Evolutionary conservation across 2,113 vertebrate genomes (phyloP), one percentile per base, ranked within the genome.

Genomic region (Toxotes chatareus): DNA sequence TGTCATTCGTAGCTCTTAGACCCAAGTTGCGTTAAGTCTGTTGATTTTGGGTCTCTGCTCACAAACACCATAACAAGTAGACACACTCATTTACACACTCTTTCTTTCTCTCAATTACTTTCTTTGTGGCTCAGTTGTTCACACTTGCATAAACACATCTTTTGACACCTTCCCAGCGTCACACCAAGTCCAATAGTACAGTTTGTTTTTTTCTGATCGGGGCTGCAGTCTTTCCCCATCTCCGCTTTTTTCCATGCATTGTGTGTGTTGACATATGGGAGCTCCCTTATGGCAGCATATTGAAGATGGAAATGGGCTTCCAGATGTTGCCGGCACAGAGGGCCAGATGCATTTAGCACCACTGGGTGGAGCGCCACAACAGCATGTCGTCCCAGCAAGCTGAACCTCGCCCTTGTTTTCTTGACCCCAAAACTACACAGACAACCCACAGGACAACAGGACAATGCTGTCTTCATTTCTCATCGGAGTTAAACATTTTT

Each of bases 311-410:
- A 90, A 92, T 84, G 82, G 63, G 63, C 83, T 76, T 91, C 91
- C 93, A 94, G 93, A 94, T 95, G 94, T 94, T 94, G 82, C 81
- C 67, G 44, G 47, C 69, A 68, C 64, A 46, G 88, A 83, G 72
- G 67, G 88, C 85, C 92, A 94, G 93, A 94, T 94, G 92, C 79
- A 88, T 84, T 91, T 87, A 90, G 85, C 81, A 88, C 77, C 82
- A 82, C 87, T 91, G 84, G 85, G 89, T 83, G 75, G 82, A 89
- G 82, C 1, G 16, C 62, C 85, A 87, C 72, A 61, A 77, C 79
- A 76, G 59, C 73, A 68, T 53, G 76, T 72, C 7, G 14, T 76
- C 88, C 83, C 19, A 0, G 77, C 79, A 90, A 90, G 86, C 90
- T 91, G 87, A 89, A 92, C 88, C 85, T 80, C 81, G 3, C 70